phyloP scores from a whole-genome alignment of 2,797 vertebrate genomes.

The Buphagus erythrorhynchus region DNA sequence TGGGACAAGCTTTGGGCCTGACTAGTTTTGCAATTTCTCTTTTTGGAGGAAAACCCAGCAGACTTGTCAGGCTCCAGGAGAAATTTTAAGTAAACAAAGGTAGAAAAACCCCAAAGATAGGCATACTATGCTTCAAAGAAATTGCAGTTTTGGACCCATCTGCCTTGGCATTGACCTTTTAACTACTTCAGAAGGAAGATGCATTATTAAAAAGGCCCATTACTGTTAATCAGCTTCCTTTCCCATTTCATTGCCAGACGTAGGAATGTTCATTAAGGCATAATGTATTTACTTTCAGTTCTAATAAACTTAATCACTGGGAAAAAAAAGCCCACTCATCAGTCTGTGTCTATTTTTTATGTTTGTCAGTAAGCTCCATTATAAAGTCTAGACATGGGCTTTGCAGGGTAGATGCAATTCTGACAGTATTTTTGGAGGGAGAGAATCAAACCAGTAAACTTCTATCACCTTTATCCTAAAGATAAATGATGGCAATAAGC shows the following conservation, averaged over 20 bases:
- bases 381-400: slow-evolving; percentile 59
- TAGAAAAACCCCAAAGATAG: neutral
- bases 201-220: slow-evolving; percentile 64
- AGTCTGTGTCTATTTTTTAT: slow-evolving; percentile 49
- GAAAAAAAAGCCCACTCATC: neutral
- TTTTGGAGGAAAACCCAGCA: neutral
- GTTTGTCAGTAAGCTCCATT: slow-evolving; percentile 52
- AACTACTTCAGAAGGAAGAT: slow-evolving; percentile 54
- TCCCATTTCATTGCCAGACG: slow-evolving; percentile 41
- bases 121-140: neutral
- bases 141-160: neutral
- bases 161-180: slow-evolving; percentile 46
- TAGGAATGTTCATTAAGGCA: slow-evolving; percentile 65
- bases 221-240: slow-evolving; percentile 69
- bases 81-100: neutral
- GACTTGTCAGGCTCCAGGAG: neutral
- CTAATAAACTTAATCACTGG: slow-evolving; percentile 66
- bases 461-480: slow-evolving; percentile 53
- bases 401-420: neutral
- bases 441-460: slow-evolving; percentile 40
- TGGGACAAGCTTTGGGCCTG: neutral
- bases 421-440: slow-evolving; percentile 17
- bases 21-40: neutral
- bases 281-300: slow-evolving; percentile 72
- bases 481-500: slow-evolving; percentile 61